Evolutionary conservation across 2,888 invertebrate genomes (phyloP).

Genomic region (Pedicia rivosa): DNA sequence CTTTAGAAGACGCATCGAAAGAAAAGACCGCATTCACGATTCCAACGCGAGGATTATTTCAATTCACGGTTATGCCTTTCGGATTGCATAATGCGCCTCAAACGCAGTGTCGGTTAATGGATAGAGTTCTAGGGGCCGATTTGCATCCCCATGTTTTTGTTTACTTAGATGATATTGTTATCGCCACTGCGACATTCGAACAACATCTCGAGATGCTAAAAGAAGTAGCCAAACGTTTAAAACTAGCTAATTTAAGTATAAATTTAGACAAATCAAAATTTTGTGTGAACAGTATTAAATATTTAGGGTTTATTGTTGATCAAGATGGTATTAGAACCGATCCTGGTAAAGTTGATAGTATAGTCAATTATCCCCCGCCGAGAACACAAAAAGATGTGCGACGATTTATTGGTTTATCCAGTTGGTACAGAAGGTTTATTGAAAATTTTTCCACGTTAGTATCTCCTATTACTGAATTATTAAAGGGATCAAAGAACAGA

Average conservation of each 20-base stretch:
- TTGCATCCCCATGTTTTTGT: not conserved
- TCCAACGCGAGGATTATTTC: slow-evolving; percentile 13
- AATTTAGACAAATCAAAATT: not conserved
- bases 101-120: slow-evolving; percentile 7
- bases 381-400: not conserved
- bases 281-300: not conserved
- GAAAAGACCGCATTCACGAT: slow-evolving; percentile 17
- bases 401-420: not conserved
- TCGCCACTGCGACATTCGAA: not conserved
- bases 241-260: not conserved
- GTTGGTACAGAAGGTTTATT: slow-evolving; percentile 2
- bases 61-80: slow-evolving; percentile 14
- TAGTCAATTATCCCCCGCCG: not conserved
- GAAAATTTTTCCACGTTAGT: not conserved
- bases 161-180: not conserved
- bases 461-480: not conserved
- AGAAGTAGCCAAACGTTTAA: not conserved
- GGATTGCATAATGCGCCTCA: slow-evolving; percentile 12
- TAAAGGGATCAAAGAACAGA: not conserved
- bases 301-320: not conserved
- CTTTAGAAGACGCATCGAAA: slow-evolving; percentile 9
- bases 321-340: not conserved
- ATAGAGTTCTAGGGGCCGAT: not conserved
- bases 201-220: not conserved
- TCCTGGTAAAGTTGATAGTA: not conserved